Percentiles rank a stretch among this genome's conserved stretches.
These are phyloP conservation scores for Meloidogyne exigua DNA, from an alignment of 1,140 invertebrate genomes.

Conservation along the genomic window DNA sequence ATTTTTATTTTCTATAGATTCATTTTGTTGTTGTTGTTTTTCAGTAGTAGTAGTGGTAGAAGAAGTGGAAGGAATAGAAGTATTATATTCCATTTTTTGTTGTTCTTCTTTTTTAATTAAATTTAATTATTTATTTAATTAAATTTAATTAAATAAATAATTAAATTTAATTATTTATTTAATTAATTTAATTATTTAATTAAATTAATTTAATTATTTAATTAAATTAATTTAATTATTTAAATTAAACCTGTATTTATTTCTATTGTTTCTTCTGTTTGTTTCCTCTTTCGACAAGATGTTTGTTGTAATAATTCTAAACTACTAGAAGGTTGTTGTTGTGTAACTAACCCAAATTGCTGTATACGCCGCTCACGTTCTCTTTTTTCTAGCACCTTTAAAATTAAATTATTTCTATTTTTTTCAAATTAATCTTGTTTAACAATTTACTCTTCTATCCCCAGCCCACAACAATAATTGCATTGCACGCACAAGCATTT, in stretches of 20 bases:
- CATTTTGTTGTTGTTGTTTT: neutral
- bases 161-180: neutral
- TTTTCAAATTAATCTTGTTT: no score
- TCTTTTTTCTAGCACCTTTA: neutral
- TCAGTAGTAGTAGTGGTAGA: no score
- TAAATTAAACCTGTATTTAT: neutral
- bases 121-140: no score
- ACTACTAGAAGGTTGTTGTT: neutral
- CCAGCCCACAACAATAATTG: slow-evolving; percentile 40
- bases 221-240: no score
- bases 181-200: no score
- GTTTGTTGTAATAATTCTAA: no score
- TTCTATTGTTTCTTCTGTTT: neutral
- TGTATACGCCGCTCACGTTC: slow-evolving; percentile 17
- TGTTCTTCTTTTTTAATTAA: no score
- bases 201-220: no score
- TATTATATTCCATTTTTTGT: no score
- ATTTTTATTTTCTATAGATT: neutral
- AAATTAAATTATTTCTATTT: neutral
- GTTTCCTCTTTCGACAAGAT: neutral
- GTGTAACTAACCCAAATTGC: slow-evolving; percentile 4
- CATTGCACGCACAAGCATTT: slow-evolving; percentile 43
- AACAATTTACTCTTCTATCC: slow-evolving; percentile 21
- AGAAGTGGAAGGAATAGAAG: no score
- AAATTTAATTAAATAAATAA: no score